These are phyloP conservation scores for Mobula birostris DNA, from an alignment of 2,113 vertebrate genomes.

Conservation along the genomic window DNA sequence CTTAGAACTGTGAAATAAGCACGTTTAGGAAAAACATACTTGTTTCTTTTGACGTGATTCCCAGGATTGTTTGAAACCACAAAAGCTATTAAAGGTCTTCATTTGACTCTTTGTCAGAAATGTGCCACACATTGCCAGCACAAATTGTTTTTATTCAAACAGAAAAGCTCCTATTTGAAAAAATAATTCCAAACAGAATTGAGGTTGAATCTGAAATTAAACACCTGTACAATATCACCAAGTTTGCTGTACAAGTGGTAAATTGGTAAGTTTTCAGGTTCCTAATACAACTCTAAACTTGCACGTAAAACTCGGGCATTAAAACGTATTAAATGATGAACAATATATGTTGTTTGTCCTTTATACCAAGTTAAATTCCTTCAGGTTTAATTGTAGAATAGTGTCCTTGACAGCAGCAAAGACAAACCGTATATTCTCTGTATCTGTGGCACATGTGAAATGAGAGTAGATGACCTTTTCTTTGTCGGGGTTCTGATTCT, in stretches of 20 bases:
- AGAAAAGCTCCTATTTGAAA: not conserved
- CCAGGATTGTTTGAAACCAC: not conserved
- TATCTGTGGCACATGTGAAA: slow-evolving; percentile 80
- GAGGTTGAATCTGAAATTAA: not conserved
- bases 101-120: not conserved
- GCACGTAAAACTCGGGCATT: slow-evolving; percentile 17
- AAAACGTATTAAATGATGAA: not conserved
- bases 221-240: not conserved
- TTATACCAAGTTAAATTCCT: slow-evolving; percentile 73
- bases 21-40: slow-evolving; percentile 10
- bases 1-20: slow-evolving; percentile 1
- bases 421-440: slow-evolving; percentile 78
- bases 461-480: slow-evolving; percentile 75
- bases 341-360: slow-evolving; percentile 5
- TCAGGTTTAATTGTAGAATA: slow-evolving; percentile 76
- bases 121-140: not conserved
- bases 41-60: not conserved
- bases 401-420: slow-evolving; percentile 81
- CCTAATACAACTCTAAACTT: not conserved
- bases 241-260: not conserved
- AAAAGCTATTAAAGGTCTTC: not conserved
- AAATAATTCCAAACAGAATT: slow-evolving; percentile 3
- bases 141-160: not conserved
- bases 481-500: slow-evolving; percentile 75
- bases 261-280: not conserved